Evolutionary conservation across 2,113 vertebrate genomes (phyloP), one percentile per base, ranked within the genome.

Genomic region (Ellobius talpinus): DNA sequence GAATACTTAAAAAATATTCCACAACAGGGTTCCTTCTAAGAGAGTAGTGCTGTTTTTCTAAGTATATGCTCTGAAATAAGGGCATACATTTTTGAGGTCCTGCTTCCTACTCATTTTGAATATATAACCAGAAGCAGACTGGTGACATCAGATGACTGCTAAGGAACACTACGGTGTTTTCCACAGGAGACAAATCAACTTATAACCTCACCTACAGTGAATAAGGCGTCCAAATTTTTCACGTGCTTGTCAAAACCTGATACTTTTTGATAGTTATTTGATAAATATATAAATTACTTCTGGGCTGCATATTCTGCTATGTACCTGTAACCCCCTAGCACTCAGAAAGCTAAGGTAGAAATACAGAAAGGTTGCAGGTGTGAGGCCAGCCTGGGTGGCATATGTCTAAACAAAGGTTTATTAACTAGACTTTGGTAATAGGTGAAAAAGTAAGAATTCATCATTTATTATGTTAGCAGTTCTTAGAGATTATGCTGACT

Each of bases 401-500:
- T 68, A 36, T 89, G 24, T 61, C 52, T 74, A 29, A 89, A 70
- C 63, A 68, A 66, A 85, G 36, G 24, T 63, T 87, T 0, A 91
- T 66, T 88, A 93, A 87, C 31, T n/a, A 47, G 81, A 89, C 23
- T 79, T 84, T 89, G 7, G 9, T 66, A 68, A 91, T 19, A 50
- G n/a, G 39, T 55, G n/a, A 91, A 79, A 91, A 66, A 94, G 13
- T 26, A 81, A 94, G 4, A 87, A 5, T 33, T 79, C 72, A 55
- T 73, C 70, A 76, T 31, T 89, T 84, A 63, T 76, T 87, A 84
- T 12, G 50, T 50, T n/a, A 55, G 33, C 50, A 31, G 76, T 13
- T 81, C 72, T 81, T 45, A 81, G 70, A 58, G 26, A 91, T 68
- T 87, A 50, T 74, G n/a, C 9, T 87, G 10, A 96, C 12, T 93